Evolutionary conservation across 2,888 invertebrate genomes (phyloP), one percentile per base, ranked within the genome.

Genomic region (Atherix ibis): DNA sequence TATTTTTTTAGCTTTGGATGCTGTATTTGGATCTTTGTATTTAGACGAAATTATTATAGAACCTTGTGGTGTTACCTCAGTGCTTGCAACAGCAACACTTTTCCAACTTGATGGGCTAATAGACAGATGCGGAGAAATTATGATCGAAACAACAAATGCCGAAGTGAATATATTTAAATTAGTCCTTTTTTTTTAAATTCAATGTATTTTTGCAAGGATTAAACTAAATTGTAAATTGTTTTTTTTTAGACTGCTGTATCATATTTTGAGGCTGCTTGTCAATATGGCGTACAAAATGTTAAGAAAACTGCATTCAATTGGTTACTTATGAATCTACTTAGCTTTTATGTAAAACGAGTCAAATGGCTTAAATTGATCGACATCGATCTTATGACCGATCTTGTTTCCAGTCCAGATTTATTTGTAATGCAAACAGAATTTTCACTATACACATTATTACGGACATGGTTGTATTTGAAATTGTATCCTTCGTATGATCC

Each of bases 401-500:
- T 80, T 18, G 66, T 78, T 17, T 57, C 64, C 9, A 72, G 75
- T 51, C 68, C 73, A 1, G 68, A 75, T 45, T 61, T 82, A 38
- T 74, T 74, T 50, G 79, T 78, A 2, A 71, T 80, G 63, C 80
- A 81, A 57, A 80, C 81, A 1, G 82, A 82, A 58, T 79, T 79
- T 54, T 76, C 79, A 19, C 58, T 81, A 26, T 82, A 82, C 45
- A 70, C 73, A 31, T 59, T 80, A 51, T 52, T 82, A 14, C 70
- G 78, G 46, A 68, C 70, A 46, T 82, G 81, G 81, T 62, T 73
- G 47, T 76, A 68, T 45, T 48, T 73, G 30, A 62, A 63, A 39
- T 46, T 71, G 30, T 63, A 67, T 53, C 63, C 63, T 3, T 45
- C 52, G 2, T 65, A 62, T 50, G 55, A 59, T 44, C 64, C 63